Evolutionary conservation across 2,113 vertebrate genomes (phyloP), one percentile per base, ranked within the genome.

Genomic region (Phyllopteryx taeniolatus): DNA sequence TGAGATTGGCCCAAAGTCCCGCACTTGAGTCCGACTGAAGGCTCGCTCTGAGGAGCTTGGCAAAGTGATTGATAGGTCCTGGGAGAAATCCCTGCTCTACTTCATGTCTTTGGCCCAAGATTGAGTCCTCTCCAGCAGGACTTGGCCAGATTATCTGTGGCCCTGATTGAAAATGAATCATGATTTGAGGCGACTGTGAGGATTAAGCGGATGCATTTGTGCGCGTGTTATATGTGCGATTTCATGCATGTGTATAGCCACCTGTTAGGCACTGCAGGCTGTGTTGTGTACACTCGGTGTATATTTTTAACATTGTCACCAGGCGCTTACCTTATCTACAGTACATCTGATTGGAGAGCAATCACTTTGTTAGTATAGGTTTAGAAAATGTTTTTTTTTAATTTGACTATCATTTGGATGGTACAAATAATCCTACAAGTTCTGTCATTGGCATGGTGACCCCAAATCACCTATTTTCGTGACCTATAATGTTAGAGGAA

Each of bases 91-190:
- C 79, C 73, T 71, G 74, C 82, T 89, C 84, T 71, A 83, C 89
- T 90, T 85, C 67, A 46, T 78, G 44, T 82, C 79, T 75, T 82
- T 76, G 88, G 85, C 78, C 71, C 77, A 84, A 90, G 87, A 88
- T 86, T 84, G 87, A 90, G 85, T 85, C 81, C 83, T 85, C 81
- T 81, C 84, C 79, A 82, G 73, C 72, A 79, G 81, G 83, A 85
- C 85, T 85, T 80, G 84, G 82, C 76, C 77, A 81, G 86, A 90
- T 91, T 87, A 90, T 90, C 89, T 88, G 76, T 43, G 46, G 69
- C 56, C 72, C 77, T 90, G 90, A 91, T 90, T 88, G 89, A 90
- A 90, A 90, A 83, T 82, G 85, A 89, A 88, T 85, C 75, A 81
- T 84, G 77, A 88, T 88, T 73, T 83, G 73, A 68, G 71, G 72